Base-by-base conservation (phyloP, 2,888 invertebrate species). In the Ormyrus nitidulus region DNA sequence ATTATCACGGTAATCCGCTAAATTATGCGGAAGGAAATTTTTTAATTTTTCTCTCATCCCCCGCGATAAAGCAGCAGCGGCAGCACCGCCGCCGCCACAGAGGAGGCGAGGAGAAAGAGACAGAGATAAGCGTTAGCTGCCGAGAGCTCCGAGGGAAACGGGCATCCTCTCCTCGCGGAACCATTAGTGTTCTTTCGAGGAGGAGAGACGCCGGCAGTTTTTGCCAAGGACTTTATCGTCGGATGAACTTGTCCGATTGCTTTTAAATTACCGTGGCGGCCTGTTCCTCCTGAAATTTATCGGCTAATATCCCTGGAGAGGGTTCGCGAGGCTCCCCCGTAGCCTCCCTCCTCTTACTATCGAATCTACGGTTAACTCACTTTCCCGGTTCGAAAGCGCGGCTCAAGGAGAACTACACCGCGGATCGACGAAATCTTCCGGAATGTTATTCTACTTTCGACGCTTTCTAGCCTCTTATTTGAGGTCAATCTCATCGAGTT, bases 201-300 rank as follows among this genome's bases (percentile, higher is more conserved):
- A 73, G 54, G 10, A 53, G 11, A 69, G 51, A 48, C 44, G 71
- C 13, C 9, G 58, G 70, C 59, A 54, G 51, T 70, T 78, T 79
- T 75, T 73, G 51, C 71, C 11, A 65, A 54, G 56, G 70, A 75
- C 75, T 81, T 81, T 81, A 81, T 81, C 83, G 83, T 83, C 82
- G 83, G 83, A 86, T 86, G 85, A 86, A 86, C 85, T 85, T 82
- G 83, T 86, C 83, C 85, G 84, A 87, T 87, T 85, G 85, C 86
- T 84, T 86, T 85, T 86, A 84, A 87, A 87, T 86, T 86, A 86
- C 83, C 85, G 82, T 69, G 81, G 77, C 77, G 73, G 75, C 78
- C 62, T 59, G 71, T 59, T 75, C 9, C 54, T 69, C 53, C 8
- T 10, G 81, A 85, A 86, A 86, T 87, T 87, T 86, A 86, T 87